Evolutionary conservation across 1,140 invertebrate species (phyloP), one percentile per base, ranked within the genome.

Genomic region (Nixonia krombeini): DNA sequence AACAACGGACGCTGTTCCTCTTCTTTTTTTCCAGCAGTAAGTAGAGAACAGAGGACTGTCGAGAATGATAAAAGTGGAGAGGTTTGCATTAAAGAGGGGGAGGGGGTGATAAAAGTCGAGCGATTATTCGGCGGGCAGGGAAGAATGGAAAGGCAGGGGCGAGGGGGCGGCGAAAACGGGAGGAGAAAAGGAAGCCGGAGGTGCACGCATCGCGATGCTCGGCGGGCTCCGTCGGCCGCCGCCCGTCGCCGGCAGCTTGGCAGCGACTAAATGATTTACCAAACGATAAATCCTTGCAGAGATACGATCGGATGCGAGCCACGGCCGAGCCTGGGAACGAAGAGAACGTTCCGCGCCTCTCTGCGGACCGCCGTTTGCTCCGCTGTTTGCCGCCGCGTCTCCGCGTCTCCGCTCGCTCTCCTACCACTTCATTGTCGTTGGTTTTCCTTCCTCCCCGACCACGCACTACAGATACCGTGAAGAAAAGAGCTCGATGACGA

Each of bases 221-320:
- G 73, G 73, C 78, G 47, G 74, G 75, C 64, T 81, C 69, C 71
- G 56, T 64, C 67, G 75, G 68, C 70, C 64, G 70, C 74, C 68
- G 73, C 70, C 68, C 71, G 74, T 72, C 67, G 61, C 58, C 75
- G 78, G 80, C 81, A 82, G 76, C 81, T 82, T 82, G 81, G 80
- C 80, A 84, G 78, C 78, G 78, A 80, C 79, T 83, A 83, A 85
- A 85, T 83, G 83, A 84, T 84, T 84, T 84, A 84, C 80, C 82
- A 83, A 84, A 83, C 83, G 82, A 85, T 85, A 85, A 85, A 85
- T 85, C 81, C 78, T 85, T 57, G 57, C 57, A 58, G 67, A 85
- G 82, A 85, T 85, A 85, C 80, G 75, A 85, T 85, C 83, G 79
- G 74, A 76, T 80, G 75, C 76, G 49, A 66, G 70, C 73, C 66